Conservation (phyloP, 2,797 vertebrate species). For the Sebastes steindachneri region DNA sequence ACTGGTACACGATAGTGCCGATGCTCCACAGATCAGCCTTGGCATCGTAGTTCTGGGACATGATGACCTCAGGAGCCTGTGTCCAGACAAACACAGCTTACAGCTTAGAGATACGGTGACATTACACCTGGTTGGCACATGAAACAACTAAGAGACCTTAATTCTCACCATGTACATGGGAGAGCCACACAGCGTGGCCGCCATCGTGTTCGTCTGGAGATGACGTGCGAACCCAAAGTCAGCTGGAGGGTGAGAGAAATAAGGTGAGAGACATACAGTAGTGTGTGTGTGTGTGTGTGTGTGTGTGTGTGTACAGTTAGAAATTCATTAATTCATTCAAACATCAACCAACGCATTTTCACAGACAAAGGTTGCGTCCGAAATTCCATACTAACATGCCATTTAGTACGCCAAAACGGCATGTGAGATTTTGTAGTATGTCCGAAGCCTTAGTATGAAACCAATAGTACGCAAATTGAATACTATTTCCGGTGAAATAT, state of each 20-base stretch:
- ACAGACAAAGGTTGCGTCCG: not conserved
- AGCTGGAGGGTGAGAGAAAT: slow-evolving; percentile 78
- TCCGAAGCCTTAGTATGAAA: no score
- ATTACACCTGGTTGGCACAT: not conserved
- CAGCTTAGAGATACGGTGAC: slow-evolving; percentile 5
- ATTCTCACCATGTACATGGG: slow-evolving; percentile 98
- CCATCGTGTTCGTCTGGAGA: slow-evolving; percentile 96
- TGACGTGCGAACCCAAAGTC: slow-evolving; percentile 97
- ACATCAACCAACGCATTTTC: not conserved
- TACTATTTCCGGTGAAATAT: no score
- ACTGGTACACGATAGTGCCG: slow-evolving; percentile 96
- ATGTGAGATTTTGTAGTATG: no score
- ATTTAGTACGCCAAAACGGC: no score
- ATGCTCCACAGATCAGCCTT: slow-evolving; percentile 99
- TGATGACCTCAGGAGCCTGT: slow-evolving; percentile 98
- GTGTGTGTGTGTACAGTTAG: not conserved
- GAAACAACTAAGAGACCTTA: not conserved
- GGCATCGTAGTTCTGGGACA: slow-evolving; percentile 97
- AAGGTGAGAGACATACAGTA: not conserved
- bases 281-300: not conserved
- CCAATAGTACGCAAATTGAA: no score
- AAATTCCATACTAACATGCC: no score
- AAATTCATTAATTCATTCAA: not conserved
- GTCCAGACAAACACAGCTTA: slow-evolving; percentile 39
- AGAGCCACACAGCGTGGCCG: slow-evolving; percentile 95